Percentiles rank a stretch among this genome's conserved stretches.
Conservation (phyloP, 2,797 vertebrate species). For the Cryptoblepharus egeriae region DNA sequence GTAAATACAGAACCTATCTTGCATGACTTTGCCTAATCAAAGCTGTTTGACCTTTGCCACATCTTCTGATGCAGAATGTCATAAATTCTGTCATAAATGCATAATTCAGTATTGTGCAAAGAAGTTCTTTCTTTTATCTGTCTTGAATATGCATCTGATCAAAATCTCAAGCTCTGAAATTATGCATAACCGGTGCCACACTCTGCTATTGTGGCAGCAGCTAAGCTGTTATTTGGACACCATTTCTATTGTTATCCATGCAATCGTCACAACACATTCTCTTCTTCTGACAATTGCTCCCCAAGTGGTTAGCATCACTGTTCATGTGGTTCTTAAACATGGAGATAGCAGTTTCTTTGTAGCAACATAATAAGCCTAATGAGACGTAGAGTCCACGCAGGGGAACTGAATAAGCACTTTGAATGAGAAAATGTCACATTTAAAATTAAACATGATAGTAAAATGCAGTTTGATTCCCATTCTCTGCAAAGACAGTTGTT, state of each 20-base stretch:
- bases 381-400: not conserved
- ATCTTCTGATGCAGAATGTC: too few species aligned
- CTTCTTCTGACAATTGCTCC: not conserved
- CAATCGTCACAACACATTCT: not conserved
- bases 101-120: not conserved
- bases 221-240: not conserved
- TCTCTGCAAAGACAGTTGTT: not conserved
- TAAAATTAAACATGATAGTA: slow-evolving; percentile 8
- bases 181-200: not conserved
- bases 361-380: not conserved
- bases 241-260: not conserved
- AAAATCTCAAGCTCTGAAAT: not conserved
- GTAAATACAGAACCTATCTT: too few species aligned
- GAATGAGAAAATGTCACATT: slow-evolving; percentile 15
- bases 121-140: not conserved
- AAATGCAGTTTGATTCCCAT: slow-evolving; percentile 11
- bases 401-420: not conserved
- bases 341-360: not conserved
- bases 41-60: not conserved
- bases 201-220: not conserved
- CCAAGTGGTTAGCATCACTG: not conserved
- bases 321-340: not conserved
- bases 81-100: too few species aligned
- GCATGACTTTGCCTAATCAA: too few species aligned
- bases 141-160: not conserved